Base-by-base conservation (phyloP, 2,888 invertebrate genomes). In the Sesia bembeciformis region DNA sequence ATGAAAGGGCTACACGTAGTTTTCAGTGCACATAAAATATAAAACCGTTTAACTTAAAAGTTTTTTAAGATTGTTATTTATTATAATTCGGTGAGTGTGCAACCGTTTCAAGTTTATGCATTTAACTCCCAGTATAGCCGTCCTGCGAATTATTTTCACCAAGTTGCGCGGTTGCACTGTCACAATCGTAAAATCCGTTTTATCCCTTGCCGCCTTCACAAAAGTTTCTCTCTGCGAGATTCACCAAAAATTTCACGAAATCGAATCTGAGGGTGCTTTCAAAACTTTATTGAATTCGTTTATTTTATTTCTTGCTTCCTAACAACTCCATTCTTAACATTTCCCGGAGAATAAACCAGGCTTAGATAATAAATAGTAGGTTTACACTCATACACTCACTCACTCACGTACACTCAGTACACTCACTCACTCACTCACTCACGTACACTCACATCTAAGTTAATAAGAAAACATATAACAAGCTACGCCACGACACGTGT, bases 111-210 rank as follows among this genome's bases (percentile, higher is more conserved):
- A 53, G 38, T 53, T 46, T 52, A 41, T 52, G 40, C 40, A 54
- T 54, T 49, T 39, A 52, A 52, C 38, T 49, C 40, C 40, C 49
- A 40, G 41, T 52, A 40, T 49, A 52, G 8, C 8, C 52, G 7
- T 39, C 8, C 40, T 6, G 43, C 52, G 52, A 43, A 55, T 55
- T 54, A 55, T 55, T 55, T 55, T 49, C 49, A 41, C 49, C 41
- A 49, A 55, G 52, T 52, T 49, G 49, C 40, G 23, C 8, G 64
- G 64, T 65, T 62, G 60, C 59, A 56, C 62, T 52, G 62, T 60
- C 62, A 58, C 64, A 61, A 61, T 68, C 67, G 65, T 67, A 64
- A 67, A 67, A 46, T 46, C 63, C 60, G 57, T 64, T 65, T 68
- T 62, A 64, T 62, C 58, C 23, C 46, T 46, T 23, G 46, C 7